Conservation (phyloP, 2,888 invertebrate species). For the Lycia hirtaria region DNA sequence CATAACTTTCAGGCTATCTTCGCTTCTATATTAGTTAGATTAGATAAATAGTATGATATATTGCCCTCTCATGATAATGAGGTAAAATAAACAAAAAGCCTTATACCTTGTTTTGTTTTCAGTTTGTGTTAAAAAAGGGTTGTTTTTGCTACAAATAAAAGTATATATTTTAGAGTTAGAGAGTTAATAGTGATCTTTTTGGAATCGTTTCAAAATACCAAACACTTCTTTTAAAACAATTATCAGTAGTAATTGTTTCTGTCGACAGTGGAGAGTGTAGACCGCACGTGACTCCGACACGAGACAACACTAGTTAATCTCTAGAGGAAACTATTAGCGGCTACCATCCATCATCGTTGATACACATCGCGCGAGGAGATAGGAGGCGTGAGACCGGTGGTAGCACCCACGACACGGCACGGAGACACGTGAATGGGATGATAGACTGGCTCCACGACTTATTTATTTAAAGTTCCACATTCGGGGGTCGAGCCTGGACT, state of each 20-base stretch:
- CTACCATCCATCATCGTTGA: constrained; percentile 28
- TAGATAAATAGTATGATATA: no score
- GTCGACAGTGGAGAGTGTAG: no score
- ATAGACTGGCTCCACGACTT: not conserved
- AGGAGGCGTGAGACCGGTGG: constrained; percentile 12
- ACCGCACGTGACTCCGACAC: not conserved
- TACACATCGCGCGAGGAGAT: constrained; percentile 25
- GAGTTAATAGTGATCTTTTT: not conserved
- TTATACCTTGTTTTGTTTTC: no score
- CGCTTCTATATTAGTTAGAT: no score
- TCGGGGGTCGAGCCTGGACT: no score
- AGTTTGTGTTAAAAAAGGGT: no score
- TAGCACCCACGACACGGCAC: constrained; percentile 16
- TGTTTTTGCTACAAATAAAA: no score
- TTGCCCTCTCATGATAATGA: no score
- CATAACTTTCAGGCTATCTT: no score
- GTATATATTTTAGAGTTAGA: not conserved
- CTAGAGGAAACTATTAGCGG: constrained; percentile 21
- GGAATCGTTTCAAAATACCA: not conserved
- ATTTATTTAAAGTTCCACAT: no score
- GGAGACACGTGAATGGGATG: constrained; percentile 7
- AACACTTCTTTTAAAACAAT: not conserved
- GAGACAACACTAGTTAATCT: constrained; percentile 14
- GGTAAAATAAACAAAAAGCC: no score
- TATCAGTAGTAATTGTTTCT: not conserved